phyloP scores from a whole-genome alignment of 2,113 vertebrate species.

The Microtus pennsylvanicus region DNA sequence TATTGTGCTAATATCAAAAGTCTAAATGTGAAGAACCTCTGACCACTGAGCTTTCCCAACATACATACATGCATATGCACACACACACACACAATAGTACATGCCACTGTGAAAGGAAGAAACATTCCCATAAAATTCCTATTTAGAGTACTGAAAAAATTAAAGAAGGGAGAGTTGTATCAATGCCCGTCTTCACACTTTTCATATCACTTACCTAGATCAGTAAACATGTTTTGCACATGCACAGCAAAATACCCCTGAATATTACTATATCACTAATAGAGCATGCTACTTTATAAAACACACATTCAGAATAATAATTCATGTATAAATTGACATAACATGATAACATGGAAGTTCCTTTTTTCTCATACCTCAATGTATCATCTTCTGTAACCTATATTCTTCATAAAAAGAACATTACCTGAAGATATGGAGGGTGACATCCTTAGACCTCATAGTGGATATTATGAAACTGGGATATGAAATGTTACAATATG shows the following conservation, averaged over 20 bases:
- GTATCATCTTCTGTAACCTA: neutral
- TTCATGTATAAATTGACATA: neutral
- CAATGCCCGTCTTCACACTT: neutral
- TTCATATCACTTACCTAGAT: neutral
- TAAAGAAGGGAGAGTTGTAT: neutral
- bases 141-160: neutral
- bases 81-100: neutral
- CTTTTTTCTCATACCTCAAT: neutral
- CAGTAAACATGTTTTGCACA: neutral
- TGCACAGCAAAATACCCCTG: neutral
- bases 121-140: neutral
- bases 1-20: constrained; percentile 16
- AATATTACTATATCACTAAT: neutral
- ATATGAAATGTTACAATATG: neutral
- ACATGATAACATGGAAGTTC: neutral
- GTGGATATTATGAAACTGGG: neutral
- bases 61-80: neutral
- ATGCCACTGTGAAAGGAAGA: neutral
- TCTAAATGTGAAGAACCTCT: neutral
- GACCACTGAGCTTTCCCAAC: neutral
- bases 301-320: neutral
- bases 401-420: neutral
- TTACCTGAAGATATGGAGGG: neutral
- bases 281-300: neutral
- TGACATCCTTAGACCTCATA: neutral